Evolutionary conservation across 2,888 invertebrate species (phyloP).

Genomic region (Ommatoiulus sabulosus): DNA sequence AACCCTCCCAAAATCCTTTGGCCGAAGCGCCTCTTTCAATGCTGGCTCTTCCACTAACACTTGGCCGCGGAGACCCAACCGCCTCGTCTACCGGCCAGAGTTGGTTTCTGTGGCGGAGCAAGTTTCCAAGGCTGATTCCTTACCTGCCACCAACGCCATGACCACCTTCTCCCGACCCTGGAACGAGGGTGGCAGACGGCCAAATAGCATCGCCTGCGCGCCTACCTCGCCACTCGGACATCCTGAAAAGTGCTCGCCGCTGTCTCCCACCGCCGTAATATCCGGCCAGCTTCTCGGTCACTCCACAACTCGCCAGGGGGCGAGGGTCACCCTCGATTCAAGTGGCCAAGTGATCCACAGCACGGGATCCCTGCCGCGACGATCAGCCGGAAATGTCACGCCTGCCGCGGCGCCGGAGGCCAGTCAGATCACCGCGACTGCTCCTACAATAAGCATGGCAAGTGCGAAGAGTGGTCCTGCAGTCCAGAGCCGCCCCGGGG

Average conservation of each 20-base stretch:
- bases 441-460: background rate
- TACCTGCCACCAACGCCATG: background rate
- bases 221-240: background rate
- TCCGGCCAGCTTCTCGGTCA: background rate
- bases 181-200: background rate
- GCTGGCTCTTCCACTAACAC: background rate
- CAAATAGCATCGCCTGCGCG: background rate
- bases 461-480: background rate
- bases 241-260: background rate
- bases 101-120: background rate
- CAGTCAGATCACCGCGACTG: background rate
- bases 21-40: too few relatives aligned
- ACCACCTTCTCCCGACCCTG: background rate
- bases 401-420: background rate
- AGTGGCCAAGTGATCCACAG: constrained; percentile 78
- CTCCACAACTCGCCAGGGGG: constrained; percentile 72
- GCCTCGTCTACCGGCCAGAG: background rate
- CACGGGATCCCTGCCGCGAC: constrained; percentile 53
- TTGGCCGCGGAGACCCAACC: background rate
- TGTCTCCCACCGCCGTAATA: background rate
- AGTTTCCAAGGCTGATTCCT: background rate
- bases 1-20: background rate
- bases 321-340: constrained; percentile 84
- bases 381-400: background rate
- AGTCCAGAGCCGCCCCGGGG: background rate